Evolutionary conservation across 2,797 vertebrate species (phyloP), one percentile per base, ranked within the genome.

Genomic region (Betta splendens): DNA sequence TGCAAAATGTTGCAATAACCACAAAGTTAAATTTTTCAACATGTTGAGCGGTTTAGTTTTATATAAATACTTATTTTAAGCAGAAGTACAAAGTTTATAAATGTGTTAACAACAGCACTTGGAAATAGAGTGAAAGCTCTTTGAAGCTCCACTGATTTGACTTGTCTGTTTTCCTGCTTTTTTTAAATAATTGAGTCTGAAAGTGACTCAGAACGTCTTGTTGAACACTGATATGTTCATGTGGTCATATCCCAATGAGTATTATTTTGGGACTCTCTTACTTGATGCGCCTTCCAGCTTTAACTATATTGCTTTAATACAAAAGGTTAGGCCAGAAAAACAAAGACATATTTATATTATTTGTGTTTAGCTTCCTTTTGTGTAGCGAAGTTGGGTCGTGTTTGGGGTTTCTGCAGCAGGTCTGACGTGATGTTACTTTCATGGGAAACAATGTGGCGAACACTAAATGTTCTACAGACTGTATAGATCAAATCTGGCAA

Each of bases 401-500:
- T 57, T 42, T 59, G 21, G 66, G 43, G 54, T 17, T 50, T 67
- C 17, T n/a, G n/a, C 42, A 49, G 29, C 45, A 11, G 11, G 20
- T 58, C 57, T 63, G 16, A 44, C 55, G 72, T 72, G 26, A 69
- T 71, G 36, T 37, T 60, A 81, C 40, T 80, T 78, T 79, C 50
- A 69, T n/a, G 56, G 57, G 26, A 32, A 50, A 43, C 50, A 31
- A 28, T 57, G 52, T 49, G 39, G 35, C 46, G 29, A 75, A 79
- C 58, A 80, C 69, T 79, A 72, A 81, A 81, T 81, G 76, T 70
- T 81, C 64, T 48, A 64, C 40, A 15, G 64, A 63, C 56, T 81
- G 72, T 65, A 55, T 73, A 83, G 69, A 85, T 85, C 64, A 79
- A 64, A 82, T 77, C 79, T 80, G 79, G 77, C 81, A 85, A 79